Conservation (phyloP, 2,113 vertebrate genomes). For the Onychorhynchus coronatus region DNA sequence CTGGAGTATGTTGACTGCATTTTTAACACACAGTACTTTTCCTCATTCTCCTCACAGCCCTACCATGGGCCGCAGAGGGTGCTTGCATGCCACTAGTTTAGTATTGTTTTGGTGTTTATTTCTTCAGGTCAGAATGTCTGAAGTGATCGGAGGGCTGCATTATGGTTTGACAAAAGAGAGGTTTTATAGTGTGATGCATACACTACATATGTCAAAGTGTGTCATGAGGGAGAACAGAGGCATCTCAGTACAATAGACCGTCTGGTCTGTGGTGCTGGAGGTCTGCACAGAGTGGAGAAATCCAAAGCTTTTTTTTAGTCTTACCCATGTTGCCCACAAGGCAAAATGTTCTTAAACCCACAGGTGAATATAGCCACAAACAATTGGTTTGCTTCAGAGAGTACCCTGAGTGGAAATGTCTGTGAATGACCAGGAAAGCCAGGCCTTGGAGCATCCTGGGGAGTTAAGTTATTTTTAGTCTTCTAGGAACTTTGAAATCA, state of each 20-base stretch:
- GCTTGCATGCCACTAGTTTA: not conserved
- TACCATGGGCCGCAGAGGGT: not conserved
- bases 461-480: not conserved
- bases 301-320: not conserved
- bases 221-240: not conserved
- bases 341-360: not conserved
- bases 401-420: fast-evolving
- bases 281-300: not conserved
- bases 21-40: not conserved
- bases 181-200: not conserved
- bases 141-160: not conserved
- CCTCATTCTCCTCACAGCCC: not conserved
- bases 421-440: not conserved
- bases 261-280: not conserved
- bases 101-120: not conserved
- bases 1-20: not conserved
- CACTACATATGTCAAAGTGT: fast-evolving
- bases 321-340: not conserved
- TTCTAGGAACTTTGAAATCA: not conserved
- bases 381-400: not conserved
- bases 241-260: not conserved
- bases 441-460: not conserved
- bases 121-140: not conserved
- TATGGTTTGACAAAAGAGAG: not conserved
- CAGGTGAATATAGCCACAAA: not conserved